Evolutionary conservation across 2,888 invertebrate species (phyloP), one percentile per base, ranked within the genome.

Genomic region (Rhynchonema sp.): DNA sequence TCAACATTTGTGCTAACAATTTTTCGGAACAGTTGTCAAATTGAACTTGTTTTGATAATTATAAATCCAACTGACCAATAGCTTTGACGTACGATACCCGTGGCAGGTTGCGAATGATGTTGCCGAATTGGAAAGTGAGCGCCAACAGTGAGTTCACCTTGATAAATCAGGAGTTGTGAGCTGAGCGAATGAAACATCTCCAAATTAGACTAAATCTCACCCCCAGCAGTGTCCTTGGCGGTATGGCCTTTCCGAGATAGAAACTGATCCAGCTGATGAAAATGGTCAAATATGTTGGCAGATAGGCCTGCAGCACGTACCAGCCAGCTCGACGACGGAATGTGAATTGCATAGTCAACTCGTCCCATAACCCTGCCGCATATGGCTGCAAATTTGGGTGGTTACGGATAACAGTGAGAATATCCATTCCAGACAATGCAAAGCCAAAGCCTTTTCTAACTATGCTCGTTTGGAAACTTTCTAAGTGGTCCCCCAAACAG

Each of bases 171-270:
- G 17, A 38, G 17, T 38, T 38, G 6, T 6, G 17, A 17, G 9
- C 17, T 38, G 38, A 38, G 38, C 17, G 6, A 13, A 13, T 38
- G 38, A 13, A 6, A 13, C 17, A 17, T 38, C 38, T 38, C 17
- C 6, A 17, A 38, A 38, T 38, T 38, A 13, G 17, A 38, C 38
- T 38, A 17, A 38, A 38, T 38, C 17, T 38, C 6, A 55, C 71
- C 30, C 71, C 71, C n/a, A 71, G 63, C 70, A 71, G 70, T 29
- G 71, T 71, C 22, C 71, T 53, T 0, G 71, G 70, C 1, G 71
- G 71, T 57, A 71, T 71, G 46, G 70, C 70, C 59, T 68, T 69
- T 28, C 71, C 71, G 13, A 71, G 64, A n/a, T 68, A 71, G 52
- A 71, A 71, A 0, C 70, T 69, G 27, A 71, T 71, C 71, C 71